Evolutionary conservation across 2,888 invertebrate species (phyloP), one percentile per base, ranked within the genome.

Genomic region (Mesochorus sp.): DNA sequence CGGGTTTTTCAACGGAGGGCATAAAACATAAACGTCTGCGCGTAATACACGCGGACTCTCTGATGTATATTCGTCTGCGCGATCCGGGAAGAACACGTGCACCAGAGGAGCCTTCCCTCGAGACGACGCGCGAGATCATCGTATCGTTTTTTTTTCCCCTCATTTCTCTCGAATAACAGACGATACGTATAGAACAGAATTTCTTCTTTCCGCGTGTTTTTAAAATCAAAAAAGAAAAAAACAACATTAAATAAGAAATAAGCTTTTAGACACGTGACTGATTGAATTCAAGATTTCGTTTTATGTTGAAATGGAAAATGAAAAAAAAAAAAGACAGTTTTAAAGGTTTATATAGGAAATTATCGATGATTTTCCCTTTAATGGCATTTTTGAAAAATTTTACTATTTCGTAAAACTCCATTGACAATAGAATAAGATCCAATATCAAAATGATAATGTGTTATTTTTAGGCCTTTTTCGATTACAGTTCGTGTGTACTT

Each of bases 1-100:
- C 49, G 62, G 68, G 73, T 59, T 39, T 31, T 44, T 19, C 10
- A 70, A 31, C 34, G 57, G 53, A 39, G 53, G 17, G 31, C 70
- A 57, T 71, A 59, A 64, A 76, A 73, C 62, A 47, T 26, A 75
- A 39, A 67, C n/a, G 71, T 64, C 62, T 57, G n/a, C n/a, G 51
- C 12, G 55, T 49, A 44, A 59, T 51, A 24, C 39, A 61, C 49
- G 39, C 73, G 21, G 12, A 14, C 12, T 28, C 17, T 42, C 31
- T 68, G 42, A 51, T 55, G 53, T 74, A 68, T 74, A 70, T 78
- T 70, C 78, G 78, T 31, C 57, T 28, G 17, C 44, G 24, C 62
- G 61, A 68, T 73, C 49, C 74, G 59, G 70, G 49, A 64, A 66
- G 37, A 74, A 74, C 78, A 78, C 70, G 74, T 78, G 78, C 64